These are phyloP conservation scores for Sebastes aleutianus DNA, from an alignment of 2,797 vertebrate genomes.

Conservation along the genomic window DNA sequence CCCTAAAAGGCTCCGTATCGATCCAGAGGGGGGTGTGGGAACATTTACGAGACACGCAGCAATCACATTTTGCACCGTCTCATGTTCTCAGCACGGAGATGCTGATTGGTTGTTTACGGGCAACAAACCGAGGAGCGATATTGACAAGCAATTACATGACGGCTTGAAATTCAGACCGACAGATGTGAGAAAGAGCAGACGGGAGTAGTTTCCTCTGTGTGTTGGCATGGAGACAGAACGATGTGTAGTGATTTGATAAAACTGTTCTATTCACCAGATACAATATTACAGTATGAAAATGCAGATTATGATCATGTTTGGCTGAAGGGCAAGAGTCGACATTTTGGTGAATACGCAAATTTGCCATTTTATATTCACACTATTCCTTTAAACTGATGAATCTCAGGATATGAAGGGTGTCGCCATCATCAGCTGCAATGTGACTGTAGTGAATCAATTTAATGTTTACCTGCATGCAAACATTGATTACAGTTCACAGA, in stretches of 20 bases:
- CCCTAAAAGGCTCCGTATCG: constrained; percentile 39
- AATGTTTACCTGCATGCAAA: neutral
- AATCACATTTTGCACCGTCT: constrained; percentile 31
- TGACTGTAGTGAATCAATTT: neutral
- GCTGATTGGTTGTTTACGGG: constrained; percentile 40
- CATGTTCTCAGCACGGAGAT: constrained; percentile 24
- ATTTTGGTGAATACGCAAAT: neutral
- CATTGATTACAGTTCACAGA: neutral
- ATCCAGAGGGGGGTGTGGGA: constrained; percentile 31
- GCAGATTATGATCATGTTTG: neutral
- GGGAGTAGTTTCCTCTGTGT: neutral
- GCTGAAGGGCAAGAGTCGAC: neutral
- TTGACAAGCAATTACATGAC: constrained; percentile 46
- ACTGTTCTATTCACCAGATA: neutral
- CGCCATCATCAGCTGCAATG: neutral
- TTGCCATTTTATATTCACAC: neutral
- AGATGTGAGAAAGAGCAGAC: neutral
- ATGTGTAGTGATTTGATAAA: neutral
- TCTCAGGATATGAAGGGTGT: neutral
- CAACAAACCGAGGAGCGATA: constrained; percentile 9
- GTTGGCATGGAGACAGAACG: neutral
- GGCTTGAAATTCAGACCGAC: constrained; percentile 5
- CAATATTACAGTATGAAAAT: neutral
- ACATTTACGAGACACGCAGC: constrained; percentile 41
- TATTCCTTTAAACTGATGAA: neutral